phyloP scores from a whole-genome alignment of 2,888 invertebrate species.

The Sepioteuthis lessoniana region DNA sequence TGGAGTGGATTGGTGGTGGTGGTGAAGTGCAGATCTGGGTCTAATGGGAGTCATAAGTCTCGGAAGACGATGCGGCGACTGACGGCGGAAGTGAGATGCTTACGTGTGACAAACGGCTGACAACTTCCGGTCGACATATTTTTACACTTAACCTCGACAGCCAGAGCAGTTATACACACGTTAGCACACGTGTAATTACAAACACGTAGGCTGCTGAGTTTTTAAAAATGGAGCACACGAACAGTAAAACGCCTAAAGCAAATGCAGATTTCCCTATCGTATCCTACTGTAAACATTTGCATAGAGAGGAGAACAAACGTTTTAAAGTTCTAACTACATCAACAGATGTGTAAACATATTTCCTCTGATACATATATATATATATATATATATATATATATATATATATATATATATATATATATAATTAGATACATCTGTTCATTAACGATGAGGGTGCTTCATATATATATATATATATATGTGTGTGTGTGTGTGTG shows the following conservation, averaged over 20 bases:
- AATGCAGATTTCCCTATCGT: not conserved
- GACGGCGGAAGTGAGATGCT: not conserved
- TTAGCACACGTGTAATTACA: slow-evolving; percentile 33
- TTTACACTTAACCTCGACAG: not conserved
- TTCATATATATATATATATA: not conserved
- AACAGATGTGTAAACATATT: not conserved
- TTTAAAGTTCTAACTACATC: not conserved
- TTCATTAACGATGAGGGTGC: not conserved
- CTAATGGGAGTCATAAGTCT: not conserved
- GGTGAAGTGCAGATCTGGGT: not conserved
- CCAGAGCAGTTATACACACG: not conserved
- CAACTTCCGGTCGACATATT: not conserved
- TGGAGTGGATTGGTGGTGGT: not conserved
- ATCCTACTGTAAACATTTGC: not conserved
- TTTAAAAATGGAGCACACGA: not conserved
- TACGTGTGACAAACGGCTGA: not conserved
- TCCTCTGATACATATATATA: not conserved
- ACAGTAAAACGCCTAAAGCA: not conserved
- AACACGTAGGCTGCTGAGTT: not conserved
- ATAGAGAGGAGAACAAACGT: not conserved
- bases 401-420: not conserved
- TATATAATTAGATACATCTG: not conserved
- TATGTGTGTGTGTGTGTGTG: not conserved
- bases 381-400: not conserved
- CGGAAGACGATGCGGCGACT: not conserved